Percentiles rank a stretch among this genome's conserved stretches.
phyloP scores from a whole-genome alignment of 2,113 vertebrate genomes.

The Ivindomyrus marchei region DNA sequence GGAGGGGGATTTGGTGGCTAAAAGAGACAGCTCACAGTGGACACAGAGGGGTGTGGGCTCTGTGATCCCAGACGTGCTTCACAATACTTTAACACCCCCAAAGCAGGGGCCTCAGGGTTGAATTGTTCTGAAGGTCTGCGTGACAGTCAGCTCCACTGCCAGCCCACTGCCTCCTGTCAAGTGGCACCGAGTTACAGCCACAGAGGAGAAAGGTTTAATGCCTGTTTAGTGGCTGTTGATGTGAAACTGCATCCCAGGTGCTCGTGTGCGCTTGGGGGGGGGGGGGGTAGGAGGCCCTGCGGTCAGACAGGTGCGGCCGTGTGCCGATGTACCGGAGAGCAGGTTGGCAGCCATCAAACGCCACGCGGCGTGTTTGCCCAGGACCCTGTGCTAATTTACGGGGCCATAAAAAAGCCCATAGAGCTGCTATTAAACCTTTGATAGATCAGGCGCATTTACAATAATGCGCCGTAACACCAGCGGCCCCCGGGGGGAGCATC shows the following conservation, averaged over 20 bases:
- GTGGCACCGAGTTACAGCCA: neutral
- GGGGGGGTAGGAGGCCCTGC: neutral
- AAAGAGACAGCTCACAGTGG: neutral
- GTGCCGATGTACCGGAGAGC: neutral
- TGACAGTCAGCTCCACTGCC: neutral
- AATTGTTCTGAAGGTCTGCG: neutral
- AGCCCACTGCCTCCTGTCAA: neutral
- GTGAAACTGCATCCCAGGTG: neutral
- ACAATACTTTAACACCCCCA: neutral
- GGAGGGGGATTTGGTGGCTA: neutral
- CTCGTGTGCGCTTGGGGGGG: neutral
- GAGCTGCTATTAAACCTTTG: slow-evolving; percentile 36
- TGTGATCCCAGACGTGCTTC: neutral
- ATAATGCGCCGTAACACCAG: slow-evolving; percentile 36
- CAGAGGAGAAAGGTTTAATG: neutral
- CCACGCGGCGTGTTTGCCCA: slow-evolving; percentile 19
- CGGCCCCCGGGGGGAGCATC: slow-evolving; percentile 31
- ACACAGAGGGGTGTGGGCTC: neutral
- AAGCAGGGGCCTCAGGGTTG: neutral
- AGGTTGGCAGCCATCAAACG: slow-evolving; percentile 21
- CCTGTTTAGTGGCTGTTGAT: neutral
- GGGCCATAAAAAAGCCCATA: slow-evolving; percentile 31
- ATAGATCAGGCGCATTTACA: slow-evolving; percentile 32
- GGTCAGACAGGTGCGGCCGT: slow-evolving; percentile 11
- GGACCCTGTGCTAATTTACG: slow-evolving; percentile 36